Percentiles rank a stretch among this genome's conserved stretches.
These are phyloP conservation scores for Antennarius striatus DNA, from an alignment of 2,113 vertebrate species.

Conservation along the genomic window DNA sequence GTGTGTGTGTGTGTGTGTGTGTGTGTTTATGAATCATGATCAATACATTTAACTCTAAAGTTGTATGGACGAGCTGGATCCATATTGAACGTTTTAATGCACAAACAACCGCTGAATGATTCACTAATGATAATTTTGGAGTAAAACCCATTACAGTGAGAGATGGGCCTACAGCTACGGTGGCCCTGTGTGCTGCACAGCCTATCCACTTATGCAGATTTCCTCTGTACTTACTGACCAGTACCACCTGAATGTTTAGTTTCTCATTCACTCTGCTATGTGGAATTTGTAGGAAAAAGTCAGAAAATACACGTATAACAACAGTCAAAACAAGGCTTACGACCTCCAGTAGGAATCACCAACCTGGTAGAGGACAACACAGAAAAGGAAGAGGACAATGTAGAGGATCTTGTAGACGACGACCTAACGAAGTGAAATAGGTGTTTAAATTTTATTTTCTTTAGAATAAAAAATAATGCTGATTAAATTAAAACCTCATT, in stretches of 20 bases:
- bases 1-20: neutral
- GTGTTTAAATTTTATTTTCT: neutral
- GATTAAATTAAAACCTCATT: neutral
- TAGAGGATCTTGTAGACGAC: conserved; percentile 80
- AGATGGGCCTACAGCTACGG: conserved; percentile 20
- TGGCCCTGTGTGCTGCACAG: conserved; percentile 6
- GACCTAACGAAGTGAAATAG: conserved; percentile 41
- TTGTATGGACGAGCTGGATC: conserved; percentile 15
- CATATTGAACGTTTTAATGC: neutral
- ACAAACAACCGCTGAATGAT: conserved; percentile 19
- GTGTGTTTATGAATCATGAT: conserved; percentile 60
- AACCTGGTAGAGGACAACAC: conserved; percentile 78
- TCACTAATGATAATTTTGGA: conserved; percentile 22
- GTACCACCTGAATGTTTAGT: conserved; percentile 4
- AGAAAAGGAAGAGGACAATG: conserved; percentile 77
- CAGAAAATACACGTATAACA: neutral
- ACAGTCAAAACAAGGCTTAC: neutral
- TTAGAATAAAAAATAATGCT: neutral
- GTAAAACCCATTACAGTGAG: conserved; percentile 24
- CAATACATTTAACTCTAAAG: conserved; percentile 62
- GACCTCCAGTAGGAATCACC: neutral
- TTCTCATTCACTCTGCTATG: neutral
- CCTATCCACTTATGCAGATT: conserved; percentile 20
- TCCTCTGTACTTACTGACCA: conserved; percentile 21
- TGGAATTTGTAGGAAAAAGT: neutral